Evolutionary conservation across 2,113 vertebrate genomes (phyloP).

Genomic region (Hippopotamus amphibius): DNA sequence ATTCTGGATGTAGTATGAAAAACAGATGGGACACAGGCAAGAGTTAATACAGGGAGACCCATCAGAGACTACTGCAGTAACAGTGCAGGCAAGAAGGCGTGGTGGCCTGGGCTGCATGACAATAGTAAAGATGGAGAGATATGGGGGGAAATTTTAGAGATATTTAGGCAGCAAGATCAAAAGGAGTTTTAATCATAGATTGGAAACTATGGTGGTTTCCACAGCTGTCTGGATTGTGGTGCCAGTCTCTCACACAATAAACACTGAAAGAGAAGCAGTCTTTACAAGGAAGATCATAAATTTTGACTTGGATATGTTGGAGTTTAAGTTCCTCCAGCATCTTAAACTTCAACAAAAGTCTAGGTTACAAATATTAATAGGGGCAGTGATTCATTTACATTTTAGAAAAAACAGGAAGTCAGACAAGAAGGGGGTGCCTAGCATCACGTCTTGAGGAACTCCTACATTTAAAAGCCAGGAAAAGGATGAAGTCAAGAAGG

Average conservation of each 20-base stretch:
- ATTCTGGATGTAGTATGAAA: not conserved
- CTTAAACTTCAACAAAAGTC: conserved; percentile 7
- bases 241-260: not conserved
- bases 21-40: not conserved
- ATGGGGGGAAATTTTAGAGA: not conserved
- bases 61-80: too few relatives aligned
- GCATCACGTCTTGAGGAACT: not conserved
- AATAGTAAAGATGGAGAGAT: not conserved
- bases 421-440: not conserved
- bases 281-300: not conserved
- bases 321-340: not conserved
- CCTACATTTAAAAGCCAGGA: not conserved
- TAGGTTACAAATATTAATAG: not conserved
- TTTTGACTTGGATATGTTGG: conserved; percentile 18
- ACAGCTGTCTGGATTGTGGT: not conserved
- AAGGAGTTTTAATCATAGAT: not conserved
- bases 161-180: not conserved
- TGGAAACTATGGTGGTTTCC: not conserved
- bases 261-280: not conserved
- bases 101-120: not conserved
- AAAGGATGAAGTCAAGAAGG: not conserved
- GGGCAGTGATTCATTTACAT: not conserved
- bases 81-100: not conserved
- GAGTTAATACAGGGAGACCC: not conserved
- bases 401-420: not conserved